A percentile compares a stretch with the other conserved stretches of the same genome.
Evolutionary conservation across 2,113 vertebrate genomes (phyloP).

Genomic region (Poicephalus meyeri): DNA sequence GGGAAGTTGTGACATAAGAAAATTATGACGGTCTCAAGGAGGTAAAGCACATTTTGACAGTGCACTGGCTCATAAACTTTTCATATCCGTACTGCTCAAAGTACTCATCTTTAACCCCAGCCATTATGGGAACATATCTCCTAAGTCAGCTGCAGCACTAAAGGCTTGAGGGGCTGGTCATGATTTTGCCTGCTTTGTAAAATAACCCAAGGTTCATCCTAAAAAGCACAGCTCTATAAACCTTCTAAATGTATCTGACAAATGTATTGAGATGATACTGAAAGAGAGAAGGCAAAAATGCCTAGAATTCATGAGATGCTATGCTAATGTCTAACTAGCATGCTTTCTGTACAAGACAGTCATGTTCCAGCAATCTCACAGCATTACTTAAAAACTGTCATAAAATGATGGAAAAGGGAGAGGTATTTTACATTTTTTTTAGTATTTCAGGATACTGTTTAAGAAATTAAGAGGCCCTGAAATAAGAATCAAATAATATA

Average conservation of each 20-base stretch:
- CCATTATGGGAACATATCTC: background rate
- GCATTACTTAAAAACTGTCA: background rate
- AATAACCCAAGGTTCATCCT: background rate
- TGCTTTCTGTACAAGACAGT: background rate
- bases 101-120: background rate
- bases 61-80: background rate
- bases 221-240: background rate
- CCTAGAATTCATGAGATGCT: background rate
- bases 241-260: background rate
- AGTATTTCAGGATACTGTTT: background rate
- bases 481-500: background rate
- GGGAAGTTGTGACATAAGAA: fast-evolving
- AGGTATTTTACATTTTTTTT: background rate
- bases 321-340: background rate
- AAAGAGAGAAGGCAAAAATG: background rate
- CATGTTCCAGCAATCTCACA: background rate
- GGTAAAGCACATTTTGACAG: background rate
- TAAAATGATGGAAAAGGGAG: background rate
- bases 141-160: background rate
- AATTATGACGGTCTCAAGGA: background rate
- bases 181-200: background rate
- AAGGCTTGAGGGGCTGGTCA: background rate
- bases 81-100: background rate
- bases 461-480: background rate
- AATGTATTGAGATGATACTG: background rate